phyloP scores from a whole-genome alignment of 2,113 vertebrate genomes.

The Regulus satrapa region DNA sequence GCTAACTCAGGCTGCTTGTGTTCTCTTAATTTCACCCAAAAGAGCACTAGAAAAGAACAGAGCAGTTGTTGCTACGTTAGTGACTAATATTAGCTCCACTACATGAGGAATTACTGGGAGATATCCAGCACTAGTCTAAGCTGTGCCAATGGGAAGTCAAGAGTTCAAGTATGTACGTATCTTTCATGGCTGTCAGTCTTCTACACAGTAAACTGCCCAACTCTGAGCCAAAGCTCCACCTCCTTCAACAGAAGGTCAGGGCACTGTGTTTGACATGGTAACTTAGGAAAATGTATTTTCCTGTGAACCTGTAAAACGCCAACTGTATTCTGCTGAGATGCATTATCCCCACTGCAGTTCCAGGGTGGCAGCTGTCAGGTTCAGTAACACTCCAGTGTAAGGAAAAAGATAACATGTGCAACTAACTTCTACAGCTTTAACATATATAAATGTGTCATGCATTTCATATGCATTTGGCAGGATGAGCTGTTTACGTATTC shows the following conservation, averaged over 20 bases:
- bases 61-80: neutral
- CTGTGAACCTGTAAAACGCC: neutral
- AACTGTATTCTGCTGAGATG: neutral
- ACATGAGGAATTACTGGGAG: constrained; percentile 23
- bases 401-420: neutral
- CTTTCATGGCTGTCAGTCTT: constrained; percentile 20
- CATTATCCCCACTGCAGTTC: neutral
- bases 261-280: neutral
- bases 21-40: neutral
- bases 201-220: neutral
- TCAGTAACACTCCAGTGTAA: neutral
- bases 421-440: neutral
- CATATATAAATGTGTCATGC: neutral
- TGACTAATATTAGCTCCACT: neutral
- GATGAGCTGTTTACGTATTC: neutral
- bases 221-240: neutral
- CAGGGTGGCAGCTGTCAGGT: neutral
- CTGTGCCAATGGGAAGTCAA: constrained; percentile 46
- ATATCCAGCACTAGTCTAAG: constrained; percentile 18
- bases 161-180: constrained; percentile 21
- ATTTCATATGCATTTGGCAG: neutral
- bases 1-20: neutral
- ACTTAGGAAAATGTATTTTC: neutral
- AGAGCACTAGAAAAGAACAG: neutral
- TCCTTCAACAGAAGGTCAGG: neutral